Conservation (phyloP, 2,888 invertebrate species). For the Mythimna ferrago region DNA sequence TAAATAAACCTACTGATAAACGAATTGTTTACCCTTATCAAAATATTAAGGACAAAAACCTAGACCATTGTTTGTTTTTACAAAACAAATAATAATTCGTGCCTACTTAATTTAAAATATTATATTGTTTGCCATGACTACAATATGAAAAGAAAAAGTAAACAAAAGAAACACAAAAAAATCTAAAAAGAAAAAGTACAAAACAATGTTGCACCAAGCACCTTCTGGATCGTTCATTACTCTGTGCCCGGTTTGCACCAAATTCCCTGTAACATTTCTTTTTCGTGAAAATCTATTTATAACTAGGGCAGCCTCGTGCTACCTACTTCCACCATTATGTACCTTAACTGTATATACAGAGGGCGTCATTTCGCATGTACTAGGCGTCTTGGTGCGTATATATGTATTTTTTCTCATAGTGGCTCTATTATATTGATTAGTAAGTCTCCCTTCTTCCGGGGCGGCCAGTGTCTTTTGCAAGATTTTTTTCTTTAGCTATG, state of each 20-base stretch:
- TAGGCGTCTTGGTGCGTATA: constrained; percentile 70
- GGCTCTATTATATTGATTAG: constrained; percentile 91
- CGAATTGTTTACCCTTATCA: not conserved
- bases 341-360: constrained; percentile 68
- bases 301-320: constrained; percentile 88
- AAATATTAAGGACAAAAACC: constrained; percentile 13
- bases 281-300: constrained; percentile 91
- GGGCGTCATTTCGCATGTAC: constrained; percentile 66
- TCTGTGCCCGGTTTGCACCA: constrained; percentile 87
- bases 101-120: not conserved
- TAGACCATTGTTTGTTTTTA: not conserved
- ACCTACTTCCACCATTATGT: constrained; percentile 64
- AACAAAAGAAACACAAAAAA: constrained; percentile 4
- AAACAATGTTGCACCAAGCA: constrained; percentile 52
- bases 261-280: constrained; percentile 91
- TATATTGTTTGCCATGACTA: not conserved
- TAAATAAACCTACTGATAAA: constrained; percentile 12
- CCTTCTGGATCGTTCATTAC: constrained; percentile 72
- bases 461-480: constrained; percentile 81
- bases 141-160: constrained; percentile 17
- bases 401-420: constrained; percentile 89
- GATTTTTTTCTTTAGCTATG: constrained; percentile 80
- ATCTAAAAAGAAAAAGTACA: constrained; percentile 9
- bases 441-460: constrained; percentile 86
- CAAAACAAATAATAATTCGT: not conserved